Conservation (phyloP, 2,888 invertebrate species). For the Halocaridina rubra region DNA sequence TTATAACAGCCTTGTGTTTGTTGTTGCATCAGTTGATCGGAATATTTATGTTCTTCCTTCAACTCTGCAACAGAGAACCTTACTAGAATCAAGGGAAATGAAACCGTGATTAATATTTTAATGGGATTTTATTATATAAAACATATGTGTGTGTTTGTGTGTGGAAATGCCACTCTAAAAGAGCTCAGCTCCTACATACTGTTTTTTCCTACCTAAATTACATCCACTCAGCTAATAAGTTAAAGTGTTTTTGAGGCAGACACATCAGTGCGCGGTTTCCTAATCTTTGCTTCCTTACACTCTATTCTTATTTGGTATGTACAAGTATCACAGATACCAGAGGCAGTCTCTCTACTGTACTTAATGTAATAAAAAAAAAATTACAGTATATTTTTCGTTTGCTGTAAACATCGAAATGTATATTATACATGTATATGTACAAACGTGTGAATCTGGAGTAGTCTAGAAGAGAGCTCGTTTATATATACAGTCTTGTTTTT, state of each 20-base stretch:
- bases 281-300: neutral
- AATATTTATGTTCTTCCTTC: too few species aligned
- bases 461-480: too few species aligned
- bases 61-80: neutral
- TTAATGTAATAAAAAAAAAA: neutral
- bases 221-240: neutral
- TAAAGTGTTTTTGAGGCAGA: neutral
- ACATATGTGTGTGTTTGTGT: neutral
- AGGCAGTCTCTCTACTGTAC: neutral
- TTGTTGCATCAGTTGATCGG: too few species aligned
- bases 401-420: neutral
- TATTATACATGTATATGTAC: neutral
- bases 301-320: neutral
- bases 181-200: neutral
- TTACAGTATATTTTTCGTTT: neutral
- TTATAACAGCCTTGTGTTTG: too few species aligned
- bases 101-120: too few species aligned
- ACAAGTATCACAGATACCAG: constrained; percentile 1
- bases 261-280: neutral
- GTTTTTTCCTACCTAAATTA: neutral
- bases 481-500: too few species aligned
- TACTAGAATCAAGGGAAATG: neutral
- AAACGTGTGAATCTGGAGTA: too few species aligned
- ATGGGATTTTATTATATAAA: neutral
- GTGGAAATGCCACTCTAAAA: neutral